These are phyloP conservation scores for Glandiceps talaboti DNA, from an alignment of 53 echinoderm and acorn worm species.

Conservation along the genomic window DNA sequence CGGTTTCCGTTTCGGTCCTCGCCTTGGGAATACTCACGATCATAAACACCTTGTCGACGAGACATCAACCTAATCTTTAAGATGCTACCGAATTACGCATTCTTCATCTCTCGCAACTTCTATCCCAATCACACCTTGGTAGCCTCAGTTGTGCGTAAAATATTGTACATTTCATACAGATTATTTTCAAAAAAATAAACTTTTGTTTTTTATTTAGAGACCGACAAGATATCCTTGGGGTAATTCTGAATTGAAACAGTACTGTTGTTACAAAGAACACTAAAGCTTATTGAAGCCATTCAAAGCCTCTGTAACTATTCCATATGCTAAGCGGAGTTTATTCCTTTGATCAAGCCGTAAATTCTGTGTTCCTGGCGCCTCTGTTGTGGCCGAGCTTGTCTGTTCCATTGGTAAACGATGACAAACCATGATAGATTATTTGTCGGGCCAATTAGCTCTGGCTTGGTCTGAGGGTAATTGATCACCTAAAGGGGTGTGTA, in stretches of 20 bases:
- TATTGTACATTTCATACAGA: not conserved
- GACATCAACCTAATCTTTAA: not conserved
- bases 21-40: not conserved
- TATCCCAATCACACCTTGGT: too few species aligned
- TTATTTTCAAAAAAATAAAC: not conserved
- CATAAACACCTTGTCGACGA: not conserved
- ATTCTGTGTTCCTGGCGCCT: constrained; percentile 63
- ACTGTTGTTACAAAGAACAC: constrained; percentile 3
- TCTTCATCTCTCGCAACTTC: not conserved
- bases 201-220: not conserved
- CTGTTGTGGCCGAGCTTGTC: constrained; percentile 61
- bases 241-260: not conserved
- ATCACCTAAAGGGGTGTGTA: constrained; percentile 65
- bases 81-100: not conserved
- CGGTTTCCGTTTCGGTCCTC: not conserved
- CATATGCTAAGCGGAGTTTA: constrained; percentile 39
- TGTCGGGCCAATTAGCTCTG: constrained; percentile 97
- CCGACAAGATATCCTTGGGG: not conserved
- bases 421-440: constrained; percentile 99
- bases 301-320: constrained; percentile 56
- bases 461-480: constrained; percentile 70
- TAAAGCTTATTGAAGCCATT: constrained; percentile 15
- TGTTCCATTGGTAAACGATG: constrained; percentile 42
- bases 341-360: constrained; percentile 63
- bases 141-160: not conserved